Base-by-base conservation (phyloP, 2,797 vertebrate species). In the Spinibarbus caldwelli region DNA sequence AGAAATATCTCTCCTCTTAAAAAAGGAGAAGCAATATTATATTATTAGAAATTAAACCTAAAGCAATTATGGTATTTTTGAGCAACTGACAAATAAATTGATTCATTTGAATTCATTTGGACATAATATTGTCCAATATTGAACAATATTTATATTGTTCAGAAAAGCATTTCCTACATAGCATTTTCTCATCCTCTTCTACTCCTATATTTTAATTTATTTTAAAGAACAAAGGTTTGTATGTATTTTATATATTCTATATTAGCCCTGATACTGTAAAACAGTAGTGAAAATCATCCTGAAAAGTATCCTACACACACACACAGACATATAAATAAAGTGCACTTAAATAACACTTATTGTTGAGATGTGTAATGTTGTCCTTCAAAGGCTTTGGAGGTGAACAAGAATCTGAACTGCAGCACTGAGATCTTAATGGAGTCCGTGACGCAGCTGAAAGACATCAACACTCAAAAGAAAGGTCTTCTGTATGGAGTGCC, bases 401-500 rank as follows among this genome's bases (percentile, higher is more conserved):
- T 96, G 9, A 93, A 95, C 80, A 89, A 0, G 78, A 93, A 94
- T 31, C 90, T 96, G 70, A 98, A 96, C 89, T 97, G 96, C 10
- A 88, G 95, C 90, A 95, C 89, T 0, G 93, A 92, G 11, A 90
- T 97, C 88, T 88, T 97, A 87, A 89, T 92, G 21, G 95, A 96
- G 54, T 94, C 96, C 0, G 92, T 96, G 81, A 90, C 87, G 8
- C 95, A 96, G 80, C 45, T 97, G 43, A 91, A 87, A 89, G 91
- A 89, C 3, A 0, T 91, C 0, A 90, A 88, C 59, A 89, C 90
- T 26, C 88, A 91, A 68, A 94, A 90, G 86, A 86, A 81, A 0
- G 96, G 96, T 23, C 92, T 96, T 73, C 92, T 98, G 41, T 97
- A 95, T 0, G 96, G 97, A 1, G 90, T 98, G 75, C 97, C 97